Evolutionary conservation across 2,113 vertebrate genomes (phyloP).

Genomic region (Marcusenius ussheri): DNA sequence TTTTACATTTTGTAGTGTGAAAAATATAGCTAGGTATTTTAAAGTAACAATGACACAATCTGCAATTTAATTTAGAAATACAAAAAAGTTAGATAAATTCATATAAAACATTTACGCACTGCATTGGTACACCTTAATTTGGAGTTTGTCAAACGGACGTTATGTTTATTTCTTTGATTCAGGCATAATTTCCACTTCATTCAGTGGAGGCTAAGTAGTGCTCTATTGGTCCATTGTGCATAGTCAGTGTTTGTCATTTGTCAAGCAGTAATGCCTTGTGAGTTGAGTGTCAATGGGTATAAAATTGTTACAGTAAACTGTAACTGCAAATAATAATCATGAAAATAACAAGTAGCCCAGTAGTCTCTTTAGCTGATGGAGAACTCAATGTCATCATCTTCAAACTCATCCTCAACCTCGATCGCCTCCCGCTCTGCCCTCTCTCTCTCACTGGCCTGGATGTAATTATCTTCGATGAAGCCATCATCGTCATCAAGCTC

Average conservation of each 20-base stretch:
- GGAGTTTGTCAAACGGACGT: neutral
- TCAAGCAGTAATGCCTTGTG: neutral
- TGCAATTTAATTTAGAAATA: neutral
- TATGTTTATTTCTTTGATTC: neutral
- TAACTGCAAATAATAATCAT: neutral
- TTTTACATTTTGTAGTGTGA: neutral
- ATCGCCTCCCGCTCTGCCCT: constrained; percentile 39
- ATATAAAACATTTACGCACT: neutral
- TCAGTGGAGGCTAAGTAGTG: neutral
- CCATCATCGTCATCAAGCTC: constrained; percentile 70
- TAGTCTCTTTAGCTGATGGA: constrained; percentile 43
- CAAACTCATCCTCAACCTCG: constrained; percentile 38
- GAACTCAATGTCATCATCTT: constrained; percentile 56
- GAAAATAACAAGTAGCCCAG: neutral
- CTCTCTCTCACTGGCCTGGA: constrained; percentile 66
- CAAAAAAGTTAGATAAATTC: neutral
- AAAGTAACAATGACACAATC: neutral
- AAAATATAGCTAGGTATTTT: neutral
- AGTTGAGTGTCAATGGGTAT: neutral
- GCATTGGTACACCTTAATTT: neutral
- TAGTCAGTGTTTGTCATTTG: neutral
- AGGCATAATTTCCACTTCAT: neutral
- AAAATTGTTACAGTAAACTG: neutral
- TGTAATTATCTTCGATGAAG: constrained; percentile 95
- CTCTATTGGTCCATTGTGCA: neutral